phyloP scores from a whole-genome alignment of 2,888 invertebrate genomes.

The Smittia sp. region DNA sequence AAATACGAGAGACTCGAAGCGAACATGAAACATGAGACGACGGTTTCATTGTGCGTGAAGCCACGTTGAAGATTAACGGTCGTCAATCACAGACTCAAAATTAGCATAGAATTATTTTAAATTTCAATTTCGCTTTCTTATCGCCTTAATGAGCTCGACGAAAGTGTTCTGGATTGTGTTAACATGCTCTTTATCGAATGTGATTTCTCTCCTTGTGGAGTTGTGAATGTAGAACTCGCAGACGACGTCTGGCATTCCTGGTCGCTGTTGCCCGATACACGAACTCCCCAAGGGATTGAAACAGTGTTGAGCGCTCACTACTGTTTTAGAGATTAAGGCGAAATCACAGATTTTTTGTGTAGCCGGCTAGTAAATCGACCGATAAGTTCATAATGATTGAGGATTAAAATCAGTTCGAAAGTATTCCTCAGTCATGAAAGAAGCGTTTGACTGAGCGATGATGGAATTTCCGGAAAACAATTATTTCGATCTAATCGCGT shows the following conservation, averaged over 20 bases:
- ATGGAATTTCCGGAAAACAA: constrained; percentile 35
- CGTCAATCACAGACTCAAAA: neutral
- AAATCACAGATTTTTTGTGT: neutral
- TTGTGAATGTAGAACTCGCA: neutral
- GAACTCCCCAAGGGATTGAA: neutral
- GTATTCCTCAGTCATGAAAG: neutral
- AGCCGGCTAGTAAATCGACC: neutral
- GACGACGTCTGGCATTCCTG: constrained; percentile 5
- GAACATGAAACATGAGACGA: too few species aligned
- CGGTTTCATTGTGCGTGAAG: too few species aligned
- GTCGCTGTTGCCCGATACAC: neutral
- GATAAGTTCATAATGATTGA: constrained; percentile 22
- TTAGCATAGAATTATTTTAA: too few species aligned
- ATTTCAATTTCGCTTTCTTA: neutral
- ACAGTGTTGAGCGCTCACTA: neutral
- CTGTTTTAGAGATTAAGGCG: constrained; percentile 19
- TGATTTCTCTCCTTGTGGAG: neutral
- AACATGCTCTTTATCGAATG: constrained; percentile 16
- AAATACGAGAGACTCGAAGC: too few species aligned
- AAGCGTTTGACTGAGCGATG: neutral
- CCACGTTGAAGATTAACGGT: too few species aligned
- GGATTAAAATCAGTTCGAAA: constrained; percentile 29
- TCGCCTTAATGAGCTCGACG: constrained; percentile 7
- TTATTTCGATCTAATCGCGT: constrained; percentile 40
- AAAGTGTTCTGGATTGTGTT: constrained; percentile 35